Evolutionary conservation across 2,888 invertebrate species (phyloP).

Genomic region (Cephalotes varians): DNA sequence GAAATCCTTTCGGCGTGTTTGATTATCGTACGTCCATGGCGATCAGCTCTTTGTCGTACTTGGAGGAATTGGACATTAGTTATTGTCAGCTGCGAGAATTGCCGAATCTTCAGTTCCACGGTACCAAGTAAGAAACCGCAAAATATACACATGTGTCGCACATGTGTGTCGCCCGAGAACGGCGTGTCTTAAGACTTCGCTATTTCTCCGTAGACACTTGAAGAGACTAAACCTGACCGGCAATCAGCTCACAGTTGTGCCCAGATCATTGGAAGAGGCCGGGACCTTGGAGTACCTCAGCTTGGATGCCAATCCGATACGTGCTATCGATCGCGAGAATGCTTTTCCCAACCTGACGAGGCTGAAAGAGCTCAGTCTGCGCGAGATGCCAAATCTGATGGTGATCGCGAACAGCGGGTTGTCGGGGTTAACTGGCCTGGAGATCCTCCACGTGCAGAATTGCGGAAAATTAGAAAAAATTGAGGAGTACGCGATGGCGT

Average conservation of each 20-base stretch:
- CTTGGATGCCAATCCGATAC: slow-evolving; percentile 91
- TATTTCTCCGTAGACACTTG: slow-evolving; percentile 85
- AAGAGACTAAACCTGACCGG: slow-evolving; percentile 89
- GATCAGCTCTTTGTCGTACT: slow-evolving; percentile 88
- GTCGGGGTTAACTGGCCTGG: slow-evolving; percentile 87
- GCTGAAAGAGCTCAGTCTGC: slow-evolving; percentile 90
- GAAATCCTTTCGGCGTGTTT: slow-evolving; percentile 91
- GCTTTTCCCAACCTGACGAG: slow-evolving; percentile 89
- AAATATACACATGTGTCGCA: too few species aligned
- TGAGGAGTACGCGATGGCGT: slow-evolving; percentile 87
- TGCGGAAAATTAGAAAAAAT: slow-evolving; percentile 89
- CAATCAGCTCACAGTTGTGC: slow-evolving; percentile 88
- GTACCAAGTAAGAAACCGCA: slow-evolving; percentile 85
- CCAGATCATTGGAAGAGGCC: slow-evolving; percentile 88
- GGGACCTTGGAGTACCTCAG: slow-evolving; percentile 88
- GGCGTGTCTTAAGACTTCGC: neutral
- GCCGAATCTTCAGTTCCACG: slow-evolving; percentile 90
- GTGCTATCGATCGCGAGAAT: slow-evolving; percentile 86
- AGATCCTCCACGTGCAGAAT: slow-evolving; percentile 88
- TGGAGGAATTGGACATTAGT: slow-evolving; percentile 92
- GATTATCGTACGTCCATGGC: slow-evolving; percentile 89
- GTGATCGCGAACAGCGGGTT: slow-evolving; percentile 88
- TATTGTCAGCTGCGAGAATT: slow-evolving; percentile 89
- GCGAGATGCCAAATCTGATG: slow-evolving; percentile 89
- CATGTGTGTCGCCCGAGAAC: neutral